These are phyloP conservation scores for Lepidochrysops patricia DNA, from an alignment of 2,888 invertebrate genomes.

Conservation along the genomic window DNA sequence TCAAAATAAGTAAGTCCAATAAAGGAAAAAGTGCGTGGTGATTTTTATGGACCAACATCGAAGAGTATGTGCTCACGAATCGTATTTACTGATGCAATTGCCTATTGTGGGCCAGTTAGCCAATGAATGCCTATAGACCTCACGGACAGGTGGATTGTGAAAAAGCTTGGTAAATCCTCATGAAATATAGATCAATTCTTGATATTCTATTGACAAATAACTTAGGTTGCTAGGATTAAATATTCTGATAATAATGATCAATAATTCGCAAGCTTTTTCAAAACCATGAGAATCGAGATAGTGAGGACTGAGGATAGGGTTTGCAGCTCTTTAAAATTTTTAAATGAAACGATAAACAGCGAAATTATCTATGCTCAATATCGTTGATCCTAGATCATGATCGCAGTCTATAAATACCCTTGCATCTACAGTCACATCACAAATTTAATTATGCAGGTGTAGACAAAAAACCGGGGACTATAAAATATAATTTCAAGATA, in stretches of 20 bases:
- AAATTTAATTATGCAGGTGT: slow-evolving; percentile 9
- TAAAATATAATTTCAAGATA: slow-evolving; percentile 9
- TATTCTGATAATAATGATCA: no score
- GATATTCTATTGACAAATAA: no score
- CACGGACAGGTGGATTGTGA: background rate
- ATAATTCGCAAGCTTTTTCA: no score
- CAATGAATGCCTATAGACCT: background rate
- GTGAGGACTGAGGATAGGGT: no score
- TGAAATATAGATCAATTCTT: no score
- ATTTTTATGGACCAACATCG: background rate
- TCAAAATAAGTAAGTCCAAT: background rate
- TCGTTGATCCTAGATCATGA: background rate
- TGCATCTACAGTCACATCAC: background rate
- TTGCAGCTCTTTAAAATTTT: no score
- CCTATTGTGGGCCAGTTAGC: background rate
- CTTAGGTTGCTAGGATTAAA: no score
- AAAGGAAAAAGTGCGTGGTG: background rate
- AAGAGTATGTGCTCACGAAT: background rate
- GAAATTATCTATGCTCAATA: background rate
- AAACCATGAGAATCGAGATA: no score
- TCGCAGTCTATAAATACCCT: background rate
- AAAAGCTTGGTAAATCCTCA: background rate
- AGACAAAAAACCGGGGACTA: background rate
- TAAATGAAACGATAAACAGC: no score
- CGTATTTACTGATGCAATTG: background rate